Percentiles rank a stretch among this genome's conserved stretches.
These are phyloP conservation scores for Aeoliscus strigatus DNA, from an alignment of 2,797 vertebrate species.

Conservation along the genomic window DNA sequence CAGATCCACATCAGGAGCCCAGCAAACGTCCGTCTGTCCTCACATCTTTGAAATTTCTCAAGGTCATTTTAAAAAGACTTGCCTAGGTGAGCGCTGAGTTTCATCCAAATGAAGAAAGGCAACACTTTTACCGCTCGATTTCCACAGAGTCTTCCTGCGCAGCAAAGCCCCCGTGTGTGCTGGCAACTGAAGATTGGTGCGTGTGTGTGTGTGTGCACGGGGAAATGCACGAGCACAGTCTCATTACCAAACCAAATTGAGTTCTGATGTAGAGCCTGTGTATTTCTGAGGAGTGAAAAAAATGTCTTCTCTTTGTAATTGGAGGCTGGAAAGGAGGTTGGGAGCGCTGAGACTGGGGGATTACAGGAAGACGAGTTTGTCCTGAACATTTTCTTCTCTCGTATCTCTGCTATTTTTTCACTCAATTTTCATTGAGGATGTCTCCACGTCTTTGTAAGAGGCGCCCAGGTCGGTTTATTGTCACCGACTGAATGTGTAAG, in stretches of 20 bases:
- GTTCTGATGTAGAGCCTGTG: constrained; percentile 76
- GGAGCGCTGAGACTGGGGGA: constrained; percentile 65
- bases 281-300: constrained; percentile 72
- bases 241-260: constrained; percentile 82
- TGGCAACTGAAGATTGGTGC: constrained; percentile 75
- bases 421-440: constrained; percentile 44
- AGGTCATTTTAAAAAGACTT: constrained; percentile 62
- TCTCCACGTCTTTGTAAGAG: constrained; percentile 37
- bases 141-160: constrained; percentile 67
- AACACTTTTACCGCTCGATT: constrained; percentile 71
- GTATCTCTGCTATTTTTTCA: constrained; percentile 57
- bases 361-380: constrained; percentile 73
- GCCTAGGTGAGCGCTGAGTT: constrained; percentile 65
- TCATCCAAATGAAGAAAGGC: constrained; percentile 72
- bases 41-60: constrained; percentile 47
- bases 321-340: constrained; percentile 67
- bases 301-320: constrained; percentile 78
- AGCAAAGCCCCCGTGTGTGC: constrained; percentile 68
- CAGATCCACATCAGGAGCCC: constrained; percentile 10
- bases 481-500: constrained; percentile 19
- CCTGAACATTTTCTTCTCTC: constrained; percentile 64
- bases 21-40: constrained; percentile 19
- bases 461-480: constrained; percentile 31
- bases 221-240: constrained; percentile 77
- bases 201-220: constrained; percentile 77